Evolutionary conservation across 2,113 vertebrate genomes (phyloP).

Genomic region (Puffinus mauretanicus): DNA sequence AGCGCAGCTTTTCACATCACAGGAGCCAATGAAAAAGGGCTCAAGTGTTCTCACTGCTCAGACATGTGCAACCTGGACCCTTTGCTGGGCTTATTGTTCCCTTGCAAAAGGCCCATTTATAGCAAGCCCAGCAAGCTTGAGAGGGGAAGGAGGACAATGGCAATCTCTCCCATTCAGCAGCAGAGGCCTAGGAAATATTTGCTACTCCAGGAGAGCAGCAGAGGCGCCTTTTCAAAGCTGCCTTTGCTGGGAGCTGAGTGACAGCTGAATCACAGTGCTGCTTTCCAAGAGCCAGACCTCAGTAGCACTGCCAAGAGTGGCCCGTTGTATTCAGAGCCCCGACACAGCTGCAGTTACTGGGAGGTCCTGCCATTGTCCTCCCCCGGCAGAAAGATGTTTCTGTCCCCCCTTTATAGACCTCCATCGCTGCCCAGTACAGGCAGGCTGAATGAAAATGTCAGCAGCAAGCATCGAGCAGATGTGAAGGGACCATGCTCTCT

Average conservation of each 20-base stretch:
- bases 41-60: slow-evolving; percentile 78
- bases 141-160: slow-evolving; percentile 82
- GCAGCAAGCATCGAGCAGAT: slow-evolving; percentile 73
- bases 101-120: slow-evolving; percentile 86
- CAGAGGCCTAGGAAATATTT: slow-evolving; percentile 81
- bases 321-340: slow-evolving; percentile 76
- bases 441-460: slow-evolving; percentile 76
- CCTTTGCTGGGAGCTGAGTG: slow-evolving; percentile 84
- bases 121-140: slow-evolving; percentile 77
- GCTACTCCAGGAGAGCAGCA: slow-evolving; percentile 81
- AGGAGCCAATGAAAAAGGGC: slow-evolving; percentile 71
- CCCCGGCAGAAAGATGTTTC: slow-evolving; percentile 71
- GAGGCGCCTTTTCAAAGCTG: slow-evolving; percentile 78
- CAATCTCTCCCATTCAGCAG: slow-evolving; percentile 79
- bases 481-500: slow-evolving; percentile 65
- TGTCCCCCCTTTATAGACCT: slow-evolving; percentile 73
- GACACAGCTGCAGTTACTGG: slow-evolving; percentile 87
- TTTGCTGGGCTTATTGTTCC: slow-evolving; percentile 83
- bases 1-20: slow-evolving; percentile 56
- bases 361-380: slow-evolving; percentile 88
- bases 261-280: slow-evolving; percentile 88
- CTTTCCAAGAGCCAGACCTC: slow-evolving; percentile 81
- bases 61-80: slow-evolving; percentile 85
- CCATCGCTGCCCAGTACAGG: slow-evolving; percentile 69
- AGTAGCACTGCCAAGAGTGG: slow-evolving; percentile 66